Evolutionary conservation across 2,888 invertebrate genomes (phyloP), one percentile per base, ranked within the genome.

Genomic region (Drosophila lutescens): DNA sequence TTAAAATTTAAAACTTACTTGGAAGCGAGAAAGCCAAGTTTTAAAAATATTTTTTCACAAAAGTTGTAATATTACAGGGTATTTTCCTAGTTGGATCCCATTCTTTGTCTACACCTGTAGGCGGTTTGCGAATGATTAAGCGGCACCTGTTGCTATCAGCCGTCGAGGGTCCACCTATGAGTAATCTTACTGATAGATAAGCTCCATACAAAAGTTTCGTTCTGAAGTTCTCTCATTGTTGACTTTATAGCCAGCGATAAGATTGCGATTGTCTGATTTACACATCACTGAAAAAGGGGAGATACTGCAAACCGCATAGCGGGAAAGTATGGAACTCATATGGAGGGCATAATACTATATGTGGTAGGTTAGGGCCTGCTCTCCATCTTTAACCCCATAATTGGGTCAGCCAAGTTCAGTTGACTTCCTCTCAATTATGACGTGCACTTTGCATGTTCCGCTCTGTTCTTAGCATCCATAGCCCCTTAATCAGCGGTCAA

Each of bases 401-500:
- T 71, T 85, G 76, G 85, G 89, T 89, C 85, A 85, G 44, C 63
- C 86, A 86, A 88, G 86, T 83, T 83, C 83, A 89, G 71, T 36
- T 53, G 51, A 57, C 74, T 49, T 76, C 63, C 74, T 76, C 72
- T 66, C 73, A 76, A 65, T 78, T 68, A 59, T 32, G 47, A 62
- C 60, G 36, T 72, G 80, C 65, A 72, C 78, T 88, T 83, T 88
- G 88, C 82, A 83, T 88, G 82, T 85, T 85, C 81, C 77, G 34
- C 26, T 54, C 61, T 36, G 57, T 23, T 56, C 55, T 46, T 40
- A 51, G 30, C 41, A 55, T 49, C 53, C 30, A 6, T 9, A 46
- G 72, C 65, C 79, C 67, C 65, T 83, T 83, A 88, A 88, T 86
- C 84, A 76, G 78, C 80, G 91, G 91, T 81, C 87, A 89, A 53